Base-by-base conservation (phyloP, 2,113 vertebrate genomes). In the Anarhynchus alexandrinus region DNA sequence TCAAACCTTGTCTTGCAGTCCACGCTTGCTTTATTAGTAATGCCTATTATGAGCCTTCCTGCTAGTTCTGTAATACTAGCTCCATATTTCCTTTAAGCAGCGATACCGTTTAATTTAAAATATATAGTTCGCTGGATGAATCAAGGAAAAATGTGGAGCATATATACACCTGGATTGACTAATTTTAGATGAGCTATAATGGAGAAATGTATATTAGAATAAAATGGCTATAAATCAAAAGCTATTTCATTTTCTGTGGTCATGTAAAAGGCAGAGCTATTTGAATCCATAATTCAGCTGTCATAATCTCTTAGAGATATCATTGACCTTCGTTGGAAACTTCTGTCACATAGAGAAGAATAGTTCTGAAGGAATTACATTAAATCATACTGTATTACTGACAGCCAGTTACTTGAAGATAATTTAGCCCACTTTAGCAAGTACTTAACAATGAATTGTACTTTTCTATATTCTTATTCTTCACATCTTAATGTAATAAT, bases 271-370 rank as follows among this genome's bases (percentile, higher is more conserved):
- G 71, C 82, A 97, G 84, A 86, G 64, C 57, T 93, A 45, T 95
- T 96, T 64, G 55, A 98, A 97, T 97, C 90, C 86, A 92, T 98
- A 97, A 98, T 95, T 97, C 65, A 93, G 55, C 70, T 97, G 94
- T 93, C 92, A 95, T 95, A 97, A 96, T 97, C 93, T 97, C 93
- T 98, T 96, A 96, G 73, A 96, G 73, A 96, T 82, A 96, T 88
- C 87, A 93, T 23, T 97, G 97, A 98, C 97, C 97, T 97, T 98
- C 94, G 59, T 79, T 90, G 62, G 65, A 97, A 97, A 92, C 78
- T 95, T 95, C 87, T 97, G 95, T 97, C 94, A 95, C n/a, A 83
- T 11, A 90, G 76, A 90, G 96, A 97, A 93, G 73, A 97, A 94
- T 70, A 82, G 92, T 84, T 95, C 94, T 94, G 82, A 84, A 95